These are phyloP conservation scores for Cochlearius cochlearius DNA, from an alignment of 2,113 vertebrate genomes.

Conservation along the genomic window DNA sequence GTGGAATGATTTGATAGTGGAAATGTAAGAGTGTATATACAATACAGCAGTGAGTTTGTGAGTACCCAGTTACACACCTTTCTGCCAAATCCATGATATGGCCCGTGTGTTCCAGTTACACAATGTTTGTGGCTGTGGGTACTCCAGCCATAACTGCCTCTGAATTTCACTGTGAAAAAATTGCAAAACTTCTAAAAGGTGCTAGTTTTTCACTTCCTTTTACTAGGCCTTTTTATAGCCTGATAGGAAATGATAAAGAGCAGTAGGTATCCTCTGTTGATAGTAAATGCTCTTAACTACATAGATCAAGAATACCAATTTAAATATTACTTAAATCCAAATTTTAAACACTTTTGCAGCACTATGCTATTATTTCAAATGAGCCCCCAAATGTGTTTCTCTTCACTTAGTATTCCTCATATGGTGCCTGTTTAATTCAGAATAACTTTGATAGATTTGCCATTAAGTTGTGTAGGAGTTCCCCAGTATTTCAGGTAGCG, in stretches of 20 bases:
- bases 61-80: not conserved
- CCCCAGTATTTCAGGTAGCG: not conserved
- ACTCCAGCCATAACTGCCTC: slow-evolving; percentile 16
- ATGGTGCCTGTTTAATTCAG: not conserved
- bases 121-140: not conserved
- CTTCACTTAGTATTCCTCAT: not conserved
- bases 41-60: not conserved
- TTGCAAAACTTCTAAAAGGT: not conserved
- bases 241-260: not conserved
- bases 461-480: not conserved
- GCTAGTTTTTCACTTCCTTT: not conserved
- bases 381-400: not conserved
- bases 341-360: not conserved
- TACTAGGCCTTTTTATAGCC: not conserved
- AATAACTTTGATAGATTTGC: not conserved
- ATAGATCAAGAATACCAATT: not conserved
- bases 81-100: not conserved
- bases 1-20: not conserved
- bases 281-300: not conserved
- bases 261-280: not conserved
- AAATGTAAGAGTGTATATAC: not conserved
- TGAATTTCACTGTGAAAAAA: slow-evolving; percentile 14
- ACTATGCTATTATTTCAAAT: not conserved
- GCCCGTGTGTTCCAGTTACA: not conserved
- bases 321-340: not conserved